These are phyloP conservation scores for Metacarcinus magister DNA, from an alignment of 2,888 invertebrate genomes.

Conservation along the genomic window DNA sequence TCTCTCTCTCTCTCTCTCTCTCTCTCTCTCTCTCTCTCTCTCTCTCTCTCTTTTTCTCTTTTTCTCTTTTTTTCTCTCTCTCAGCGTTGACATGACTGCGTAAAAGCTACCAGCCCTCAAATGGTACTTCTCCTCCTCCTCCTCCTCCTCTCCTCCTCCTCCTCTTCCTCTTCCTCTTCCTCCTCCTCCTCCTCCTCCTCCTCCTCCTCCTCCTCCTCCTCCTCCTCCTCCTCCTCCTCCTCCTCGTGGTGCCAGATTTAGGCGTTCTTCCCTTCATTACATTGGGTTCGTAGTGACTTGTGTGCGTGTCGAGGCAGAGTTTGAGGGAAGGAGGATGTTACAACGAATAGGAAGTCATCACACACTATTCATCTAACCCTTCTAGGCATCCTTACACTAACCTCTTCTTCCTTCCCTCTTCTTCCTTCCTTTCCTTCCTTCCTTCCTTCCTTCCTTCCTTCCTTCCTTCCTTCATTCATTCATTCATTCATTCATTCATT, in stretches of 20 bases:
- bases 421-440: background rate
- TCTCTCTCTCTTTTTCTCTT: slow-evolving; percentile 38
- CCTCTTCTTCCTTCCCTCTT: slow-evolving; percentile 69
- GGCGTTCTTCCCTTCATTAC: slow-evolving; percentile 71
- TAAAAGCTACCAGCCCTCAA: background rate
- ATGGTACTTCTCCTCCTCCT: background rate
- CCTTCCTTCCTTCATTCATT: slow-evolving; percentile 68
- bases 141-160: background rate
- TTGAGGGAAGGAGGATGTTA: background rate
- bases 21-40: slow-evolving; percentile 53
- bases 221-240: background rate
- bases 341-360: background rate
- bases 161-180: background rate
- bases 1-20: slow-evolving; percentile 63
- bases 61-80: background rate
- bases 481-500: slow-evolving; percentile 60
- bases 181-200: background rate
- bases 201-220: slow-evolving; percentile 83
- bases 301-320: slow-evolving; percentile 1
- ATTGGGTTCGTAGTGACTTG: slow-evolving; percentile 83
- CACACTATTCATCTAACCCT: slow-evolving; percentile 41
- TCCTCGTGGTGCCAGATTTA: background rate
- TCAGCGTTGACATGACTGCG: background rate
- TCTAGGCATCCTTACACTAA: slow-evolving; percentile 75
- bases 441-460: slow-evolving; percentile 43